Percentiles rank a stretch among this genome's conserved stretches.
Conservation (phyloP, 2,888 invertebrate genomes). For the Antheraea yamamai region DNA sequence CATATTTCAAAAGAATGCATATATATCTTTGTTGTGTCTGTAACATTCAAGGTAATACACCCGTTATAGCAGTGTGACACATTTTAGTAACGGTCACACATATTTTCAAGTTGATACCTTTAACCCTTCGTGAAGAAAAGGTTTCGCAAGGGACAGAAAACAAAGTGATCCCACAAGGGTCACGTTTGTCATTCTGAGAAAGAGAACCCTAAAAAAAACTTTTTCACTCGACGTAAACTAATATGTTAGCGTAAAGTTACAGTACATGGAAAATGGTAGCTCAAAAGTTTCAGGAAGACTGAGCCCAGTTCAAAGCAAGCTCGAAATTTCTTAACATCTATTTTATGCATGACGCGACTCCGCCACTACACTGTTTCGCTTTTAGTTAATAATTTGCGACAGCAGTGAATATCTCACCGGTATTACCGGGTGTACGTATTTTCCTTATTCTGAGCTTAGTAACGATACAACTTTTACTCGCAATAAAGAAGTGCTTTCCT, state of each 20-base stretch:
- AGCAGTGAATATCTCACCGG: constrained; percentile 1
- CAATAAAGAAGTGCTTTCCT: neutral
- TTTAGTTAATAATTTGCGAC: constrained; percentile 59
- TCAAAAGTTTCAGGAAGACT: constrained; percentile 24
- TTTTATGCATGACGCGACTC: constrained; percentile 57
- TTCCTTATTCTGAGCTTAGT: neutral
- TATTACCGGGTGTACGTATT: neutral
- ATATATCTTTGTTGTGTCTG: too few relatives aligned
- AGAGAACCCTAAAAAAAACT: neutral
- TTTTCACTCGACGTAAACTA: neutral
- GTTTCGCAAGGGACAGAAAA: neutral
- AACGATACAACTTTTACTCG: neutral
- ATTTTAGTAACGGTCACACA: neutral
- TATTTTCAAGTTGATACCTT: neutral
- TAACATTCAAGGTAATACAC: neutral
- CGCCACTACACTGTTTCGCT: constrained; percentile 63
- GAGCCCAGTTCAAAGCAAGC: constrained; percentile 24
- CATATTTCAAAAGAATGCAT: too few relatives aligned
- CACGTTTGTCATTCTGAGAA: neutral
- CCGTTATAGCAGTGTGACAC: neutral
- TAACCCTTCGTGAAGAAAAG: neutral
- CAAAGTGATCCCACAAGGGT: constrained; percentile 5
- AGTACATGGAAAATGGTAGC: constrained; percentile 1
- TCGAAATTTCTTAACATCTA: constrained; percentile 51
- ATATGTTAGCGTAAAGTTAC: neutral